Conservation (phyloP, 2,888 invertebrate genomes). For the Gymnosoma rotundatum region DNA sequence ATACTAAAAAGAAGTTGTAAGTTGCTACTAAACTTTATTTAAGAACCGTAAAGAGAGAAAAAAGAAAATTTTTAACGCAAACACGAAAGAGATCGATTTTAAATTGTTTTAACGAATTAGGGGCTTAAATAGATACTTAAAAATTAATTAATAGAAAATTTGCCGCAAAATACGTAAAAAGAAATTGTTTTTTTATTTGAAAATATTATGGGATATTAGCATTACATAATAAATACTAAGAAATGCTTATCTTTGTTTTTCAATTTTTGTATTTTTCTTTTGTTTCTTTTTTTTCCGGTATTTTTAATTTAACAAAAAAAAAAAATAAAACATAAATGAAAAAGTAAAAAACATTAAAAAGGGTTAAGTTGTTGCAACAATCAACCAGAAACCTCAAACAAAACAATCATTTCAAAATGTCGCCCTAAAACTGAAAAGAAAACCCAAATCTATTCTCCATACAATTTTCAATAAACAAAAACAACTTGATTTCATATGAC, state of each 20-base stretch:
- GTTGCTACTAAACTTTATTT: conserved; percentile 22
- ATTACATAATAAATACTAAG: no score
- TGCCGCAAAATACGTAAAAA: not conserved
- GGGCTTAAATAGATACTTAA: not conserved
- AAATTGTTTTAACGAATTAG: not conserved
- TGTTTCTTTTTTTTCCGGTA: no score
- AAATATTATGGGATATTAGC: no score
- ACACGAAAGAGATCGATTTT: not conserved
- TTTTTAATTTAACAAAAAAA: no score
- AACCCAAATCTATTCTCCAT: conserved; percentile 51
- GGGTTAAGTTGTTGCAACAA: conserved; percentile 27
- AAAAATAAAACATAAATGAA: no score
- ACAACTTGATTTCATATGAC: conserved; percentile 41
- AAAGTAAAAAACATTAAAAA: conserved; percentile 17
- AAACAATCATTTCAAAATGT: conserved; percentile 29
- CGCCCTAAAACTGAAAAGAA: conserved; percentile 1
- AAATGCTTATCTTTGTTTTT: no score
- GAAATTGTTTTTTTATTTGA: no score
- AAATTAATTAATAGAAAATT: conserved; percentile 5
- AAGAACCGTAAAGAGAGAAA: not conserved
- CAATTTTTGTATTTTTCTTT: no score
- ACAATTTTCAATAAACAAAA: conserved; percentile 37
- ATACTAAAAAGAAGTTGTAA: not conserved
- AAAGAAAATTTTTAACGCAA: not conserved
- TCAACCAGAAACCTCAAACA: conserved; percentile 17